Percentiles rank a stretch among this genome's conserved stretches.
Evolutionary conservation across 2,797 vertebrate species (phyloP).

Genomic region (Gila robusta): DNA sequence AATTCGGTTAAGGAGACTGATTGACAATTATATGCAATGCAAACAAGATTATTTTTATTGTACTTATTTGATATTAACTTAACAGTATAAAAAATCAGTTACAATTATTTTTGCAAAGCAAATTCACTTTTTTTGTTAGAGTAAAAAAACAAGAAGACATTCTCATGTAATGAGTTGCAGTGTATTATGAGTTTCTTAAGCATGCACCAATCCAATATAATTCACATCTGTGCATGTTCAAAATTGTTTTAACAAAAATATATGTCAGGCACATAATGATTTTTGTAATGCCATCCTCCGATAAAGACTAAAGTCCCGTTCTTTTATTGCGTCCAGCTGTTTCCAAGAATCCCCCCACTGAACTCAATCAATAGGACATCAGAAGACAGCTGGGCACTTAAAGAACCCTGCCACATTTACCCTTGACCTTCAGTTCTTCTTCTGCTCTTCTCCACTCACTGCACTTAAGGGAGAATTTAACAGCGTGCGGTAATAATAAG

Average conservation of each 20-base stretch:
- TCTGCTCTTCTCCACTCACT: background rate
- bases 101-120: background rate
- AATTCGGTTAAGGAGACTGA: background rate
- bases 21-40: constrained; percentile 9
- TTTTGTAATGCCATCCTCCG: background rate
- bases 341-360: constrained; percentile 39
- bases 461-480: constrained; percentile 31
- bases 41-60: background rate
- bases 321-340: constrained; percentile 29
- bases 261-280: background rate
- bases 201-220: background rate
- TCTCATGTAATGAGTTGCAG: background rate
- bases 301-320: background rate
- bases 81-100: background rate
- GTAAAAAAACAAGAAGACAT: background rate
- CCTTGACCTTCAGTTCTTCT: constrained; percentile 21
- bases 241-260: background rate
- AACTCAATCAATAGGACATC: constrained; percentile 34
- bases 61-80: background rate
- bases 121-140: background rate
- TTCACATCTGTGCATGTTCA: background rate
- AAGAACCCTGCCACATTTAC: constrained; percentile 28
- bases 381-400: constrained; percentile 32
- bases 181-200: background rate
- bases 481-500: constrained; percentile 18